A percentile compares a stretch with the other conserved stretches of the same genome.
These are phyloP conservation scores for Cyanoramphus novaezelandiae DNA, from an alignment of 2,113 vertebrate genomes.

Conservation along the genomic window DNA sequence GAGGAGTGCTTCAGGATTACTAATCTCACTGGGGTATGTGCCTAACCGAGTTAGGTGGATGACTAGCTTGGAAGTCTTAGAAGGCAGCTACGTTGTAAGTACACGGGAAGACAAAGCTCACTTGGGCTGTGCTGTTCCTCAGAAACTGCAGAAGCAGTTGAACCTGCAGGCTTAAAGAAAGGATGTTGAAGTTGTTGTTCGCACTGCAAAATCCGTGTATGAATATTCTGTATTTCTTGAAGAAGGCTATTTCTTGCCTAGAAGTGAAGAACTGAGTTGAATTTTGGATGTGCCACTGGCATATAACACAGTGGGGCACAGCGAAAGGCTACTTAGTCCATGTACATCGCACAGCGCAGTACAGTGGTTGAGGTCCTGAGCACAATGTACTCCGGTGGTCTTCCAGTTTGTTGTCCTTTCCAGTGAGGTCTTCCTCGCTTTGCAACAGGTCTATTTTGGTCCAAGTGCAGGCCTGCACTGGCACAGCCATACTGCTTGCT, in stretches of 20 bases:
- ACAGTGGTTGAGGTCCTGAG: rapidly evolving
- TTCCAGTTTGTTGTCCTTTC: background rate
- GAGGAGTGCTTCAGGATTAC: background rate
- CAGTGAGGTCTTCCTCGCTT: too few relatives aligned
- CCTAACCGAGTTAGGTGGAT: background rate
- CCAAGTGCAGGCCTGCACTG: background rate
- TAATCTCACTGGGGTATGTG: background rate
- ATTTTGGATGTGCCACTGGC: background rate
- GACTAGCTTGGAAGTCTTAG: background rate
- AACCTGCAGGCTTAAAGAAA: background rate
- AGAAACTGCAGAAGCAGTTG: background rate
- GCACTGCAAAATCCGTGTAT: background rate
- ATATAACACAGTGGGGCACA: rapidly evolving
- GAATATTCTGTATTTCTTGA: background rate
- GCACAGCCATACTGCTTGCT: rapidly evolving
- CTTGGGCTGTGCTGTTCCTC: background rate
- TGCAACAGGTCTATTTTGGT: background rate
- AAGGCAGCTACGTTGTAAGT: background rate
- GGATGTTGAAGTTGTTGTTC: background rate
- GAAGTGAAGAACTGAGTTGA: background rate
- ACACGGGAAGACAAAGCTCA: background rate
- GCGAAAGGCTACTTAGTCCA: background rate
- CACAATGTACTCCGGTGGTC: background rate
- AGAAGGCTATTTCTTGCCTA: background rate
- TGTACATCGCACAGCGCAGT: rapidly evolving